These are phyloP conservation scores for Phylloscopus trochiloides DNA, from an alignment of 2,113 vertebrate genomes.

Conservation along the genomic window DNA sequence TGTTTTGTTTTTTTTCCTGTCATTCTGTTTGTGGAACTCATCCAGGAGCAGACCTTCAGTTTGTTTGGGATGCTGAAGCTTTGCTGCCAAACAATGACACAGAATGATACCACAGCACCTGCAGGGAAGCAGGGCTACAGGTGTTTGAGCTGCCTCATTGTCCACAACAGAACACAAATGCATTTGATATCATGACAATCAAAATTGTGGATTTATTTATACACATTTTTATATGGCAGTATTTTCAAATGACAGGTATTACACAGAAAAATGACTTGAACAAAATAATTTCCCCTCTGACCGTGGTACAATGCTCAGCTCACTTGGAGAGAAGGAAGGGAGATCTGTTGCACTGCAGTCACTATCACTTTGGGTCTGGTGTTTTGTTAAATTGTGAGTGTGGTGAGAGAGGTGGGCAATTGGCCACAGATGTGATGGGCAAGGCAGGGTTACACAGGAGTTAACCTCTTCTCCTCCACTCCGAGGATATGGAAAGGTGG, in stretches of 20 bases:
- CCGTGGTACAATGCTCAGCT: fast-evolving
- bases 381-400: background rate
- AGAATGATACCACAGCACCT: background rate
- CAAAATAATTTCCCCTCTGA: background rate
- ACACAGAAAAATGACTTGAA: background rate
- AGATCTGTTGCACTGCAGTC: background rate
- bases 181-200: background rate
- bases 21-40: background rate
- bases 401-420: background rate
- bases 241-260: background rate
- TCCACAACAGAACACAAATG: background rate
- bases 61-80: background rate
- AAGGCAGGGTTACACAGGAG: background rate
- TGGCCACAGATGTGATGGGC: background rate
- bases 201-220: background rate
- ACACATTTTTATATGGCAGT: background rate
- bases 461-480: background rate
- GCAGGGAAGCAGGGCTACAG: background rate
- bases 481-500: fast-evolving
- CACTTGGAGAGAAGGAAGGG: background rate
- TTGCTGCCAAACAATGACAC: background rate
- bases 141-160: background rate
- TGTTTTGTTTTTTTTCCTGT: background rate
- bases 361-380: background rate
- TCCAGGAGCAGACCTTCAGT: background rate